phyloP scores from a whole-genome alignment of 2,797 vertebrate genomes.

The Triplophysa yarkandensis region DNA sequence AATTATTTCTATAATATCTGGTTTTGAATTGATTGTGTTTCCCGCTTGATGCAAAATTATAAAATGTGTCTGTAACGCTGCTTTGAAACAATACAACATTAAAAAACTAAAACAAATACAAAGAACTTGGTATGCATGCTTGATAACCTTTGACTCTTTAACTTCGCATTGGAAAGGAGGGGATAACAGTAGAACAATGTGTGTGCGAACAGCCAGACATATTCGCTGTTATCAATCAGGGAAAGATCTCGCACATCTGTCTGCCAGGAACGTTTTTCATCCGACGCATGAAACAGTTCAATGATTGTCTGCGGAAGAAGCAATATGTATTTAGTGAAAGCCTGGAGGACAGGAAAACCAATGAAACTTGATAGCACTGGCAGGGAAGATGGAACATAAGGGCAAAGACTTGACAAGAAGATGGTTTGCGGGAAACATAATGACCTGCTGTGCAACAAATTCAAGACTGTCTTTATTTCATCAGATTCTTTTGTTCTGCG shows the following conservation, averaged over 20 bases:
- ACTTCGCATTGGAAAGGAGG: conserved; percentile 37
- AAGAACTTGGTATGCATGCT: too few species aligned
- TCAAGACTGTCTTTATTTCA: neutral
- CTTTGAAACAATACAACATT: too few species aligned
- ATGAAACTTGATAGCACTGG: conserved; percentile 19
- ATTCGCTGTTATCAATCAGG: conserved; percentile 31
- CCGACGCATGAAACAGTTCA: conserved; percentile 47
- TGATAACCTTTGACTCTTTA: neutral
- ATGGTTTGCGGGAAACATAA: conserved; percentile 24
- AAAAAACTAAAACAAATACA: too few species aligned
- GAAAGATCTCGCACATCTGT: conserved; percentile 31
- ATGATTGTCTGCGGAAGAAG: conserved; percentile 38
- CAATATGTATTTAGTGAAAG: conserved; percentile 40
- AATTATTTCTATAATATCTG: neutral
- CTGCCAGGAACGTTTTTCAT: conserved; percentile 50
- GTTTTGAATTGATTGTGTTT: too few species aligned
- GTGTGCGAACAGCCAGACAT: conserved; percentile 8
- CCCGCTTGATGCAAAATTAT: too few species aligned
- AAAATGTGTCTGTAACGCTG: too few species aligned
- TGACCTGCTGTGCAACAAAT: conserved; percentile 9
- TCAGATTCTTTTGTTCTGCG: neutral
- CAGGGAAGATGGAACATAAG: conserved; percentile 14
- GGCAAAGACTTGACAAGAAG: conserved; percentile 10
- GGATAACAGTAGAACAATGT: conserved; percentile 2
- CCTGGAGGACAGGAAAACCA: conserved; percentile 38